phyloP scores from a whole-genome alignment of 2,113 vertebrate species.

The Epinephelus lanceolatus region DNA sequence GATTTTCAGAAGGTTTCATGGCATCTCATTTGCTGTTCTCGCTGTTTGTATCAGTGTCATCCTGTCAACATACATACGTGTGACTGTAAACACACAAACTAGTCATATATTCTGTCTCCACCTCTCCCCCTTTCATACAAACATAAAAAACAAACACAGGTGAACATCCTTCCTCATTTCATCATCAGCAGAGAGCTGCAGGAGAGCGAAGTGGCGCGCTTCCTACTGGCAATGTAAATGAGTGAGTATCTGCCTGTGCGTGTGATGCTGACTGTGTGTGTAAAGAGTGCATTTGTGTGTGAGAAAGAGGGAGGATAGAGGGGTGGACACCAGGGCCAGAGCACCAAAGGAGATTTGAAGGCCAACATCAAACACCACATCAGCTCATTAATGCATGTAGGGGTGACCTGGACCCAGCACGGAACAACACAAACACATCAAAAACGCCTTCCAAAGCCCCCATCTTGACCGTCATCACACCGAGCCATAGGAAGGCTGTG shows the following conservation, averaged over 20 bases:
- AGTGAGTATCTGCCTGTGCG: slow-evolving; percentile 41
- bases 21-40: slow-evolving; percentile 16
- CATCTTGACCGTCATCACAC: slow-evolving; percentile 64
- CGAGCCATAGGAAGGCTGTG: slow-evolving; percentile 54
- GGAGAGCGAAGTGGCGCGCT: slow-evolving; percentile 19
- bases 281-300: slow-evolving; percentile 37
- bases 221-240: slow-evolving; percentile 63
- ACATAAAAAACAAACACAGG: slow-evolving; percentile 32
- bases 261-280: slow-evolving; percentile 52
- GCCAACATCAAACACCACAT: slow-evolving; percentile 77
- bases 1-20: slow-evolving; percentile 32
- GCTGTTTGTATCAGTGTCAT: slow-evolving; percentile 29
- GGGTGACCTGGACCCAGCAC: slow-evolving; percentile 63
- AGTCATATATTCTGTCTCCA: slow-evolving; percentile 2
- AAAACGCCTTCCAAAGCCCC: slow-evolving; percentile 59
- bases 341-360: slow-evolving; percentile 76
- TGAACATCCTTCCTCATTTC: slow-evolving; percentile 47
- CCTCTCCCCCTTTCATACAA: slow-evolving; percentile 1
- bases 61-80: slow-evolving; percentile 11
- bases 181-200: slow-evolving; percentile 36
- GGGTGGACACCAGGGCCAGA: slow-evolving; percentile 60
- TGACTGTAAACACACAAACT: slow-evolving; percentile 32
- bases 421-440: slow-evolving; percentile 70
- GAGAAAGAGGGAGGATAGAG: slow-evolving; percentile 36
- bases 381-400: slow-evolving; percentile 80